These are phyloP conservation scores for Psix sp. DNA, from an alignment of 1,140 invertebrate species.

Conservation along the genomic window DNA sequence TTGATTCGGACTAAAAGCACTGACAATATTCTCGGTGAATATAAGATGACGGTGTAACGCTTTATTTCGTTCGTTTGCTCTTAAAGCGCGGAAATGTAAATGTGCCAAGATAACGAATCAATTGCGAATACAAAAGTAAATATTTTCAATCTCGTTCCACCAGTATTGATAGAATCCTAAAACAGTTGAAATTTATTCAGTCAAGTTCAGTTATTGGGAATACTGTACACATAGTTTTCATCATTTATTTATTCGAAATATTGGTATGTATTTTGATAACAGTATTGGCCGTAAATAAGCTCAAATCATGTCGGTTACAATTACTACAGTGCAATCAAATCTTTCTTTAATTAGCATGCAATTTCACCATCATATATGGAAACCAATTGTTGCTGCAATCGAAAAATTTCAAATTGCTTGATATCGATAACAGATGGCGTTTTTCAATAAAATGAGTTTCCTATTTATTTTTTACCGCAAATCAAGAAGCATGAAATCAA, in stretches of 20 bases:
- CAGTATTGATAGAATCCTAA: slow-evolving; percentile 33
- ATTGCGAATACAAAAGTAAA: slow-evolving; percentile 37
- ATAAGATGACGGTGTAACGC: slow-evolving; percentile 8
- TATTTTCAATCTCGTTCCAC: slow-evolving; percentile 33
- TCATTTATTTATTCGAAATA: slow-evolving; percentile 40
- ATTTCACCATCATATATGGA: too few relatives aligned
- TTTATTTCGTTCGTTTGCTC: slow-evolving; percentile 27
- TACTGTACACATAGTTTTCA: too few relatives aligned
- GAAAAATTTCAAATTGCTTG: too few relatives aligned
- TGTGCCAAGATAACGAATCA: slow-evolving; percentile 44
- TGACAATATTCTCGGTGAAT: neutral
- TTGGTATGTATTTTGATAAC: slow-evolving; percentile 7
- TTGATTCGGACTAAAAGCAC: neutral
- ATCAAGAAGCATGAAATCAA: too few relatives aligned
- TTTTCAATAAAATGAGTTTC: too few relatives aligned
- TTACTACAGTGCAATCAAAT: neutral
- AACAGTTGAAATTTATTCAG: slow-evolving; percentile 39
- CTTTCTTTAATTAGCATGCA: too few relatives aligned
- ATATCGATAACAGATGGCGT: too few relatives aligned
- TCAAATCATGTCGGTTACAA: neutral
- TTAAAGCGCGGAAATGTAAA: slow-evolving; percentile 20
- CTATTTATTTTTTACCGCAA: too few relatives aligned
- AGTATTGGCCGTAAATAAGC: neutral
- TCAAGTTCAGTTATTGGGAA: too few relatives aligned
- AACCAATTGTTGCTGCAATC: too few relatives aligned